Evolutionary conservation across 1,140 invertebrate species (phyloP).

Genomic region (Ylistrum balloti): DNA sequence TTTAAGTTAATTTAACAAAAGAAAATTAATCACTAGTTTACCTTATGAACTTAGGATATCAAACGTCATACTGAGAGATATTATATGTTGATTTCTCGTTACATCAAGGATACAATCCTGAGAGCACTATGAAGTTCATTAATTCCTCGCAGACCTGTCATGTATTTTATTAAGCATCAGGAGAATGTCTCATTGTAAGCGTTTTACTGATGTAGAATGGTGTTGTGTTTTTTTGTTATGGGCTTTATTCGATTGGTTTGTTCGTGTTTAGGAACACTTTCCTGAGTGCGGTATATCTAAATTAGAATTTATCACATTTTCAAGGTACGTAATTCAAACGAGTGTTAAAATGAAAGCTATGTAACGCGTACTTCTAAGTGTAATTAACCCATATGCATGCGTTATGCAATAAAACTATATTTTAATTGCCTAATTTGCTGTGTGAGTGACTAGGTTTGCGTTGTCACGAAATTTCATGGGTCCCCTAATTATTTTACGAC

Average conservation of each 20-base stretch:
- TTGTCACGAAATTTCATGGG: constrained; percentile 33
- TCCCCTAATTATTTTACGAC: constrained; percentile 28
- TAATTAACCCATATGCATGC: constrained; percentile 38
- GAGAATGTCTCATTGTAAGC: constrained; percentile 11
- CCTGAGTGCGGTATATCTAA: constrained; percentile 32
- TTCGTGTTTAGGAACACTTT: constrained; percentile 15
- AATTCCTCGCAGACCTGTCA: background rate
- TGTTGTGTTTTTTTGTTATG: constrained; percentile 39
- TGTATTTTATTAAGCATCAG: constrained; percentile 16
- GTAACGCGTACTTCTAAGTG: constrained; percentile 22
- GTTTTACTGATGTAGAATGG: constrained; percentile 39
- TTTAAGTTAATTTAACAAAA: constrained; percentile 30
- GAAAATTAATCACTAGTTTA: background rate
- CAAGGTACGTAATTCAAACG: constrained; percentile 33
- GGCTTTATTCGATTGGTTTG: constrained; percentile 38
- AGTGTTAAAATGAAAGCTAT: constrained; percentile 40
- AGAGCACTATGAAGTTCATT: constrained; percentile 34
- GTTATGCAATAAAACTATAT: constrained; percentile 40
- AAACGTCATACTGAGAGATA: constrained; percentile 14
- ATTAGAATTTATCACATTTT: constrained; percentile 40
- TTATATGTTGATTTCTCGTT: constrained; percentile 26
- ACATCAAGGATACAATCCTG: background rate
- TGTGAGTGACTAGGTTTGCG: constrained; percentile 25
- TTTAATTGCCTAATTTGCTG: constrained; percentile 28
- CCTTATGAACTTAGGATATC: constrained; percentile 33